Conservation (phyloP, 2,888 invertebrate species). For the Lottia gigantea region DNA sequence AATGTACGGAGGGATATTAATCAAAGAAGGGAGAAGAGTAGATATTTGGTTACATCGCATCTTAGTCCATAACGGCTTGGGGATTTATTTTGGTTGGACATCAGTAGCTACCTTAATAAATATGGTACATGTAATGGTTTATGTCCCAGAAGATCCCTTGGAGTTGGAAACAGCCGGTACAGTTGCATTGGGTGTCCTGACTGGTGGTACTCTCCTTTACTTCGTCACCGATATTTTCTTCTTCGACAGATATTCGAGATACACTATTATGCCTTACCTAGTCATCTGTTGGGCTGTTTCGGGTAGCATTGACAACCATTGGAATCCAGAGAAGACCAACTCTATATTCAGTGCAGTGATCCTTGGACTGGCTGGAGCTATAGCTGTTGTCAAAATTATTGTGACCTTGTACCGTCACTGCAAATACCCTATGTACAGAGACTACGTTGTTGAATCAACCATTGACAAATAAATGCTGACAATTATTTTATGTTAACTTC, state of each 20-base stretch:
- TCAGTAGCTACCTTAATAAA: constrained; percentile 61
- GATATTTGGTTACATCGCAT: constrained; percentile 60
- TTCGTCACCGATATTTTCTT: constrained; percentile 53
- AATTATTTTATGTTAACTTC: no score
- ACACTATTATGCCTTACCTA: constrained; percentile 61
- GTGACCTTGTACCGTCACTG: constrained; percentile 35
- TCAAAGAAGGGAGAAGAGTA: constrained; percentile 34
- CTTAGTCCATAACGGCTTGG: constrained; percentile 61
- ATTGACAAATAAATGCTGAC: no score
- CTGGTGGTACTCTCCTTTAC: constrained; percentile 47
- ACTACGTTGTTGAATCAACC: no score
- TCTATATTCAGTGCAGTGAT: constrained; percentile 50
- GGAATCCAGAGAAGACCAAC: constrained; percentile 42
- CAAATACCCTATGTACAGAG: constrained; percentile 17
- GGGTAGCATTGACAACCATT: constrained; percentile 54
- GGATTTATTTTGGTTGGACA: constrained; percentile 60
- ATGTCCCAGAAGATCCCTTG: constrained; percentile 29
- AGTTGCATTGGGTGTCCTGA: constrained; percentile 46
- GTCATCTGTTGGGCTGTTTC: constrained; percentile 55
- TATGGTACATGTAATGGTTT: constrained; percentile 52
- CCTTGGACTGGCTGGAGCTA: constrained; percentile 28
- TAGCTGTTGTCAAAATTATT: constrained; percentile 32
- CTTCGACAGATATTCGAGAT: constrained; percentile 57
- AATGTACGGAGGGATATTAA: constrained; percentile 36
- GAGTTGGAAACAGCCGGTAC: constrained; percentile 41